Evolutionary conservation across 92 coral and sea anemone species (phyloP), one percentile per base, ranked within the genome.

Genomic region (Palythoa grandis): DNA sequence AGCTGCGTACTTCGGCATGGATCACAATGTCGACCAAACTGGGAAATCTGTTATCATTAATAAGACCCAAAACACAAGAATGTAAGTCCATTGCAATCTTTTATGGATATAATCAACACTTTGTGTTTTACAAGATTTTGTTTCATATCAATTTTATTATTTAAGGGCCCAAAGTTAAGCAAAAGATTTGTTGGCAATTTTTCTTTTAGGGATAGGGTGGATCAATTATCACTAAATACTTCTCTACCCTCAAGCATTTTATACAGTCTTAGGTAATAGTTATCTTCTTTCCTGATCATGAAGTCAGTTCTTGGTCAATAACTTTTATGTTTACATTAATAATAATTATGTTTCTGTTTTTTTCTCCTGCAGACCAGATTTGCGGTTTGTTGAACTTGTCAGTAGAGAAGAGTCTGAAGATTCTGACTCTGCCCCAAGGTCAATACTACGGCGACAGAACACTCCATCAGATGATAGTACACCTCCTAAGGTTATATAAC

Each of bases 1-100:
- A 19, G 98, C 98, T n/a, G 98, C 98, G 9, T 96, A 91, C 83
- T 96, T 96, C 92, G 98, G 98, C 72, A 91, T 96, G 96, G 98
- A 96, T 84, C 98, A 96, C 60, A 96, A 96, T 88, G 98, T 96
- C 39, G 98, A 96, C 88, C 95, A 92, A 82, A 77, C 96, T 57
- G 98, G 98, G 37, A 96, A 92, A 82, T 96, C 98, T 48, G 98
- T 96, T 15, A 96, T 96, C 2, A 90, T 96, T 77, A 96, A 96
- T 86, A 96, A 93, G 79, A 91, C 96, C 68, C 74, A 86, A 7
- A 96, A 92, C 74, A 96, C 99, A 66, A 96, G 99, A 95, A 93
- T 92, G 99, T 96, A 90, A 95, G 99, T 95, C 39, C 2, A 16
- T 14, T 8, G n/a, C 8, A 1, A 4, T 1, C 15, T 9, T 68